These are phyloP conservation scores for Oophaga sylvatica DNA, from an alignment of 2,797 vertebrate species.

Conservation along the genomic window DNA sequence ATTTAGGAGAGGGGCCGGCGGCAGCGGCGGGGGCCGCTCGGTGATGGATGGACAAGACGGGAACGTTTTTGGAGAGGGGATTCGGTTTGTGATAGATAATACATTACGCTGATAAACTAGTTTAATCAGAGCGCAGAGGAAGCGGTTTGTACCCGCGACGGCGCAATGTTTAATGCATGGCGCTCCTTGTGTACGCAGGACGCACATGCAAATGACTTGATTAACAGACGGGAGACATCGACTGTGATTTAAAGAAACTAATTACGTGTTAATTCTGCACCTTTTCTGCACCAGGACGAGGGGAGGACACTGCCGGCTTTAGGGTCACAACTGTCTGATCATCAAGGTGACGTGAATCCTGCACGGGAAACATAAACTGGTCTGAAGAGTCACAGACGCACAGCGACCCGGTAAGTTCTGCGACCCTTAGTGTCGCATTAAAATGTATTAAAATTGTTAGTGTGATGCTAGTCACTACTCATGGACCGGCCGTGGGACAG, in stretches of 20 bases:
- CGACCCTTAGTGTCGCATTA: too few relatives aligned
- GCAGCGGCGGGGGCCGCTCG: neutral
- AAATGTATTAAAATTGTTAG: too few relatives aligned
- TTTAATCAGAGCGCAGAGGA: conserved; percentile 31
- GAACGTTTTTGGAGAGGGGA: conserved; percentile 25
- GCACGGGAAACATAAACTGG: neutral
- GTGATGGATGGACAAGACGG: neutral
- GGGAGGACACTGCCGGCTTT: neutral
- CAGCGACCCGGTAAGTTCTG: too few relatives aligned
- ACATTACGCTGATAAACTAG: conserved; percentile 52
- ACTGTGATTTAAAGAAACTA: conserved; percentile 49
- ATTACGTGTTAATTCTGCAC: conserved; percentile 45
- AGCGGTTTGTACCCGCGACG: neutral
- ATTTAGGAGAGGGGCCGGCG: conserved; percentile 10
- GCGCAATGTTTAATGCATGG: conserved; percentile 47
- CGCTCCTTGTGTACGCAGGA: conserved; percentile 20
- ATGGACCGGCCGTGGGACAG: too few relatives aligned
- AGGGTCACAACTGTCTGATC: neutral
- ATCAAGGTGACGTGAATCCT: neutral
- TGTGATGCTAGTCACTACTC: too few relatives aligned
- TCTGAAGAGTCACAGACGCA: neutral
- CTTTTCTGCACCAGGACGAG: neutral
- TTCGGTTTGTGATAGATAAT: conserved; percentile 30
- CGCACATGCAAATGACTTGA: conserved; percentile 45
- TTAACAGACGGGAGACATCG: conserved; percentile 23